Evolutionary conservation across 2,888 invertebrate species (phyloP).

Genomic region (Meiosimyza platycephala): DNA sequence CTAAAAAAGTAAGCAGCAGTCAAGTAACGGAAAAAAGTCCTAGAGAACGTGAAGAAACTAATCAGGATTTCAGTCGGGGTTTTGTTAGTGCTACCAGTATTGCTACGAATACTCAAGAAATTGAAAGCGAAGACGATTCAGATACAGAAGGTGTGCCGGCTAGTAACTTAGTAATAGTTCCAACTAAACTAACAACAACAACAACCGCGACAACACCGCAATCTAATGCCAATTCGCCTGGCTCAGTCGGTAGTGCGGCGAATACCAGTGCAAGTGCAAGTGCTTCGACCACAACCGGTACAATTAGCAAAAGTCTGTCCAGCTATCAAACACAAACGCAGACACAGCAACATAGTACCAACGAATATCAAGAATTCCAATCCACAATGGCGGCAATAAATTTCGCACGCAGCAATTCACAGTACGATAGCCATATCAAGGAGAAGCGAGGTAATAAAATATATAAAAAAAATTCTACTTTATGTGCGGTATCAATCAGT

Average conservation of each 20-base stretch:
- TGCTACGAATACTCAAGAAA: slow-evolving; percentile 5
- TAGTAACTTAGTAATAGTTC: slow-evolving; percentile 59
- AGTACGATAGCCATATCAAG: slow-evolving; percentile 88
- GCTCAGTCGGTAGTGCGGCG: slow-evolving; percentile 37
- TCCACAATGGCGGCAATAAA: slow-evolving; percentile 76
- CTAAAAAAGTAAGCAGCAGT: slow-evolving; percentile 40
- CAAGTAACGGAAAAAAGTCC: slow-evolving; percentile 36
- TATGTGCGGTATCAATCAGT: not conserved
- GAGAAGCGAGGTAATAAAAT: slow-evolving; percentile 81
- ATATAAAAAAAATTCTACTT: not conserved
- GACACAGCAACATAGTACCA: slow-evolving; percentile 52
- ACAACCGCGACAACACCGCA: slow-evolving; percentile 15
- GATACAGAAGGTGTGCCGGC: slow-evolving; percentile 61
- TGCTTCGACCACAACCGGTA: slow-evolving; percentile 44
- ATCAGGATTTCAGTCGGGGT: slow-evolving; percentile 23
- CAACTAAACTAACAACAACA: slow-evolving; percentile 38
- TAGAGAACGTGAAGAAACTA: slow-evolving; percentile 42
- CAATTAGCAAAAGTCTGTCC: slow-evolving; percentile 60
- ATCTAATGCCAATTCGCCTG: slow-evolving; percentile 29
- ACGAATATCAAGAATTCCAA: slow-evolving; percentile 70
- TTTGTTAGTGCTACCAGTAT: slow-evolving; percentile 20
- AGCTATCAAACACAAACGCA: slow-evolving; percentile 54
- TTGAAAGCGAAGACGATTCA: slow-evolving; percentile 54
- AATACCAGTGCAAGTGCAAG: slow-evolving; percentile 34
- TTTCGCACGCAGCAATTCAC: slow-evolving; percentile 81